A percentile compares a stretch with the other conserved stretches of the same genome.
Evolutionary conservation across 2,113 vertebrate genomes (phyloP).

Genomic region (Xyliphius kryptos): DNA sequence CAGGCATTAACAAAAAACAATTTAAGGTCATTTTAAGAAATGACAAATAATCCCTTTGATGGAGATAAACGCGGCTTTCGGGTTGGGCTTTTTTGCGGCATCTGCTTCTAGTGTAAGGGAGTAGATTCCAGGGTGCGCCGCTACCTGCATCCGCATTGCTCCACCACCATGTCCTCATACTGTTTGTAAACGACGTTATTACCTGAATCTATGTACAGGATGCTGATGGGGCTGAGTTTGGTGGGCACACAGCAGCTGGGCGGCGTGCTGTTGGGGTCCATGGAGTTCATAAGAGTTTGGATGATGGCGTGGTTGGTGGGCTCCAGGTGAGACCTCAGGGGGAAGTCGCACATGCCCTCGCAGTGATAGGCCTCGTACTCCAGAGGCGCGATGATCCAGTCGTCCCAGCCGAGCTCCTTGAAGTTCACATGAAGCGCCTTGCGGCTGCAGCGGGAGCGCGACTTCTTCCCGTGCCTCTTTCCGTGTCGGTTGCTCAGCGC

Average conservation of each 20-base stretch:
- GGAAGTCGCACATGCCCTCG: slow-evolving; percentile 93
- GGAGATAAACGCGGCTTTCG: neutral
- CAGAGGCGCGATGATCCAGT: slow-evolving; percentile 95
- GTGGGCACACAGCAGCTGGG: slow-evolving; percentile 96
- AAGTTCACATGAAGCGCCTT: slow-evolving; percentile 93
- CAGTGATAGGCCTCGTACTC: slow-evolving; percentile 96
- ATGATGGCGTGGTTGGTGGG: slow-evolving; percentile 97
- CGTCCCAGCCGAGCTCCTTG: slow-evolving; percentile 95
- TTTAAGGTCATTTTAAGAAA: neutral
- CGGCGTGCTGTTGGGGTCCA: slow-evolving; percentile 90
- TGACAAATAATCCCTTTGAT: slow-evolving; percentile 49
- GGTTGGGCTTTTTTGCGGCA: too few relatives aligned
- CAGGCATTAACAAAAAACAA: slow-evolving; percentile 4
- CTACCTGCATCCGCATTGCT: slow-evolving; percentile 97
- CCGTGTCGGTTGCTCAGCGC: slow-evolving; percentile 79
- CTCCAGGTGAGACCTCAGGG: slow-evolving; percentile 88
- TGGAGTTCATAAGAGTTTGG: slow-evolving; percentile 97
- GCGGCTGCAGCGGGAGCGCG: slow-evolving; percentile 86
- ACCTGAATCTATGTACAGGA: slow-evolving; percentile 92
- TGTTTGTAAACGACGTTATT: slow-evolving; percentile 98
- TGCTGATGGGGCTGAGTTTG: slow-evolving; percentile 91
- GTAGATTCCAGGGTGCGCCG: slow-evolving; percentile 43
- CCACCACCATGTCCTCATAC: slow-evolving; percentile 98
- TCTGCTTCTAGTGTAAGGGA: slow-evolving; percentile 14
- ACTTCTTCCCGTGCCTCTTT: slow-evolving; percentile 87